Evolutionary conservation across 2,888 invertebrate species (phyloP).

Genomic region (Oscheius myriophilus): DNA sequence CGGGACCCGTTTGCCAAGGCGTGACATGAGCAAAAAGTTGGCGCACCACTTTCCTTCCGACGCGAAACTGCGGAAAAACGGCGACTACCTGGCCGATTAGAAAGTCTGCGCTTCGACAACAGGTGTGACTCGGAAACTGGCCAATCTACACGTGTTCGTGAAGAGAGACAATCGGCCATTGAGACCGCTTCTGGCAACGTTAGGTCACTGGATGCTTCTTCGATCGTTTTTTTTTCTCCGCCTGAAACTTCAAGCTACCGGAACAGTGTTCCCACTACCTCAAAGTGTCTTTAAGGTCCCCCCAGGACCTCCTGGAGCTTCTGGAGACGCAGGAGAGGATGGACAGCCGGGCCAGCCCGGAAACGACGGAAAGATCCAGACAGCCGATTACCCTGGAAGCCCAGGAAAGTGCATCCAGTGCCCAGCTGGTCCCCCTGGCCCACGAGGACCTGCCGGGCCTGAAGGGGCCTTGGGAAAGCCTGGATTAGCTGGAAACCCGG

Average conservation of each 20-base stretch:
- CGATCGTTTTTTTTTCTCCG: constrained; percentile 8
- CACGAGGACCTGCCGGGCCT: constrained; percentile 36
- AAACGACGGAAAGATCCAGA: neutral
- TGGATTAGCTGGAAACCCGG: constrained; percentile 39
- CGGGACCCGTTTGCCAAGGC: constrained; percentile 9
- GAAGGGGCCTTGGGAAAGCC: constrained; percentile 33
- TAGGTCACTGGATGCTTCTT: too few relatives aligned
- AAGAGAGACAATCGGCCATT: too few relatives aligned
- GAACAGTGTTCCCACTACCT: constrained; percentile 12
- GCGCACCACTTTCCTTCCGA: neutral
- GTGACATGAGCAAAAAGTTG: constrained; percentile 10
- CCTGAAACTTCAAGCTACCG: neutral
- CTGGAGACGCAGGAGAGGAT: constrained; percentile 27
- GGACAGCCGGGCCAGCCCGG: constrained; percentile 14
- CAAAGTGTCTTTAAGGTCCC: constrained; percentile 20
- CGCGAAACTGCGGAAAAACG: too few relatives aligned
- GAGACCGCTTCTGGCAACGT: too few relatives aligned
- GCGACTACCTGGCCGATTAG: too few relatives aligned
- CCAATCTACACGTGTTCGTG: too few relatives aligned
- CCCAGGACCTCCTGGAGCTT: constrained; percentile 20
- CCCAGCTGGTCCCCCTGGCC: constrained; percentile 46
- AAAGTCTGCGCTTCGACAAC: too few relatives aligned
- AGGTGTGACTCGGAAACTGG: too few relatives aligned
- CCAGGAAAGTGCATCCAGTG: constrained; percentile 36
- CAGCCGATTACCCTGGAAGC: neutral